These are phyloP conservation scores for Manis javanica DNA, from an alignment of 2,797 vertebrate species.

Conservation along the genomic window DNA sequence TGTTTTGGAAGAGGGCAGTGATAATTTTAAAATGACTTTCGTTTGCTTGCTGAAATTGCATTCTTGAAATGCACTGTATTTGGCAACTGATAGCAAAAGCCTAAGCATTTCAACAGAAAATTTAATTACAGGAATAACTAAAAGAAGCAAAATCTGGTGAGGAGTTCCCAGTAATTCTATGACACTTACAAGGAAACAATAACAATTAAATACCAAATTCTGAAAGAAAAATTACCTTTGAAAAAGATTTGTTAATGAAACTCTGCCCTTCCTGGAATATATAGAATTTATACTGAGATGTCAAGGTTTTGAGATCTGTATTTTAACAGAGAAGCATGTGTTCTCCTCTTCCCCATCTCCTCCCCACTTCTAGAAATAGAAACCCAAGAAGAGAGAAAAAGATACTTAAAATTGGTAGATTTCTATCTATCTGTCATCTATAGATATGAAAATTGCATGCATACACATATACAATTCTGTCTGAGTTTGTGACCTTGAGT, in stretches of 20 bases:
- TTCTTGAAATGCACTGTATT: slow-evolving; percentile 13
- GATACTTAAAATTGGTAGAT: neutral
- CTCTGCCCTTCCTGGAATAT: neutral
- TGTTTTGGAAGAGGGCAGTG: neutral
- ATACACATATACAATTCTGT: neutral
- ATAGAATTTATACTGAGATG: neutral
- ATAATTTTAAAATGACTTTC: slow-evolving; percentile 6
- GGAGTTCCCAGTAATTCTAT: neutral
- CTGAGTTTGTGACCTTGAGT: neutral
- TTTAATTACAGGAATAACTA: neutral
- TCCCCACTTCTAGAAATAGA: neutral
- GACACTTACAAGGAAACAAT: neutral
- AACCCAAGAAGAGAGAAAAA: neutral
- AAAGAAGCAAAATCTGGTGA: slow-evolving; percentile 6
- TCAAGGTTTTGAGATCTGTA: neutral
- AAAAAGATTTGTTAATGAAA: slow-evolving; percentile 15
- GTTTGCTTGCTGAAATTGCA: neutral
- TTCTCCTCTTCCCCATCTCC: neutral
- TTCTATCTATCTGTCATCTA: neutral
- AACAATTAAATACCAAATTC: neutral
- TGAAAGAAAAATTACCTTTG: neutral
- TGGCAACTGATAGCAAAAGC: neutral
- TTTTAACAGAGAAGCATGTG: neutral
- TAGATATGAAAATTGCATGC: neutral
- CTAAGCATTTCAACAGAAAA: slow-evolving; percentile 36